phyloP scores from a whole-genome alignment of 2,888 invertebrate species.

The Liposcelis brunnea region DNA sequence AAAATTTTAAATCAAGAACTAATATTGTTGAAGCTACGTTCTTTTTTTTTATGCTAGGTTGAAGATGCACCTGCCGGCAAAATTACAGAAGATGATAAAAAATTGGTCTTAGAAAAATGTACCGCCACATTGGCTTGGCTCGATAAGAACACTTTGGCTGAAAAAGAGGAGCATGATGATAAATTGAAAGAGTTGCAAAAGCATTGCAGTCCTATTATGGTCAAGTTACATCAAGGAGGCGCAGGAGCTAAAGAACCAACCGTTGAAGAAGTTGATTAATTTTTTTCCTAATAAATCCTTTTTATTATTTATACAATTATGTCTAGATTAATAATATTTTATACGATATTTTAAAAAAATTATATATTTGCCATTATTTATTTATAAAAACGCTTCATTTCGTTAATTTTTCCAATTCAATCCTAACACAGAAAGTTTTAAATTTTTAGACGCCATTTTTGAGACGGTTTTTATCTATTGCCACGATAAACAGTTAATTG shows the following conservation, averaged over 20 bases:
- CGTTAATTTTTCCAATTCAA: too few species aligned
- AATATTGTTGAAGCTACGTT: background rate
- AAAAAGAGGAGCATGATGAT: slow-evolving; percentile 59
- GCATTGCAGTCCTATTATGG: slow-evolving; percentile 62
- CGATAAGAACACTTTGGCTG: slow-evolving; percentile 59
- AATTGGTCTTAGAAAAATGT: slow-evolving; percentile 37
- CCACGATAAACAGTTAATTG: too few species aligned
- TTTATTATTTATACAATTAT: too few species aligned
- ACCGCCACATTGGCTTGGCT: slow-evolving; percentile 59
- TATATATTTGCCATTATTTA: too few species aligned
- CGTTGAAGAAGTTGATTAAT: slow-evolving; percentile 30
- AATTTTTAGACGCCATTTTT: too few species aligned
- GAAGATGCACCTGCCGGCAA: slow-evolving; percentile 47
- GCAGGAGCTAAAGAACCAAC: slow-evolving; percentile 25
- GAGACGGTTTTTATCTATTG: too few species aligned
- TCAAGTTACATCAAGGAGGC: slow-evolving; percentile 53
- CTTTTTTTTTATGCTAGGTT: slow-evolving; percentile 18
- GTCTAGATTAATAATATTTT: too few species aligned
- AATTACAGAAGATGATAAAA: slow-evolving; percentile 48
- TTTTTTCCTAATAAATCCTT: too few species aligned
- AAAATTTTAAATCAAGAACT: background rate
- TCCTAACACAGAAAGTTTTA: too few species aligned
- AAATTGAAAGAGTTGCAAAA: slow-evolving; percentile 57
- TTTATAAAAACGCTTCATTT: too few species aligned
- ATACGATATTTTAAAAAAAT: too few species aligned